Evolutionary conservation across 2,797 vertebrate genomes (phyloP), one percentile per base, ranked within the genome.

Genomic region (Epinephelus malabaricus): DNA sequence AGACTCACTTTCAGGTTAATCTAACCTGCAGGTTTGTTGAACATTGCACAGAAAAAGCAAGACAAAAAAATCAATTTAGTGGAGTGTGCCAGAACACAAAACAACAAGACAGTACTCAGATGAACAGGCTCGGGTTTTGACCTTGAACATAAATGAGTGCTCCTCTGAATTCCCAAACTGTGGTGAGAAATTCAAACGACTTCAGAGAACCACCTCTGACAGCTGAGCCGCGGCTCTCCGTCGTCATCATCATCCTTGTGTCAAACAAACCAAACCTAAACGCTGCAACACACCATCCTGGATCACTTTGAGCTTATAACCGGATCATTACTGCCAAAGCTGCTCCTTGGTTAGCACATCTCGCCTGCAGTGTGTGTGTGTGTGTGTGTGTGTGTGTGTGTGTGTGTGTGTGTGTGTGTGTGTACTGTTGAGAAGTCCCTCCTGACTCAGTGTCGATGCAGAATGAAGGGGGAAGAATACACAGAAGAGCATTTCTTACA

Each of bases 401-500:
- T 49, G 58, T 58, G 30, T 49, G 46, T 61, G 46, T 61, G 50
- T 73, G 50, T 19, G 54, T 54, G 27, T 63, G 43, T 49, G 58
- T 58, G 50, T 34, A 2, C 34, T 34, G 50, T 19, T 71, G 62
- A 64, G 50, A 58, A 72, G 62, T 62, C 76, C 71, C 68, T 75
- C 82, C 27, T 1, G 47, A 68, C 71, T 82, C 83, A 79, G 84
- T 84, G 86, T 81, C 0, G 66, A 88, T 86, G 87, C 59, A 84
- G 86, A 78, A 90, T 81, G 86, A 79, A 73, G 63, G 82, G 34
- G 83, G 84, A 55, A 69, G 69, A 79, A 83, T 73, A 88, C 79
- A 86, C 53, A 84, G 79, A 82, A 80, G 83, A 81, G 76, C 51
- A 17, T 61, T 77, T 86, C 75, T 83, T 86, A 89, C 86, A 86